phyloP scores from a whole-genome alignment of 2,113 vertebrate genomes.

The Ptyas mucosa region DNA sequence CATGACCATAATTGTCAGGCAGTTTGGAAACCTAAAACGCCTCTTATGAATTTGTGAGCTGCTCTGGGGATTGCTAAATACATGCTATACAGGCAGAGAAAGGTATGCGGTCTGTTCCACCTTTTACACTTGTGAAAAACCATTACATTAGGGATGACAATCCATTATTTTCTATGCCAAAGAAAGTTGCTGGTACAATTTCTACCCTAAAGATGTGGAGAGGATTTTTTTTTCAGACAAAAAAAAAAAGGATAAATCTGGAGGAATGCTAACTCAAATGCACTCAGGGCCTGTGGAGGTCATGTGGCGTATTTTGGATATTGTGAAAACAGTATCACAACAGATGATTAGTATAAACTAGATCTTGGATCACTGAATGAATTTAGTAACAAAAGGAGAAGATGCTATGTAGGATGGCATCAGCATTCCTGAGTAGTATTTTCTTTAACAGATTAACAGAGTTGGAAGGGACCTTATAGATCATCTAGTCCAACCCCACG shows the following conservation, averaged over 20 bases:
- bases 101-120: background rate
- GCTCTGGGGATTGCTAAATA: background rate
- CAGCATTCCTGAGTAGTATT: background rate
- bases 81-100: background rate
- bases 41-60: background rate
- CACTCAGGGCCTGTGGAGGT: background rate
- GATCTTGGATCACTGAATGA: background rate
- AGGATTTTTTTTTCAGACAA: background rate
- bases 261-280: background rate
- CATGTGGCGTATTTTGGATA: background rate
- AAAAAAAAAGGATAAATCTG: background rate
- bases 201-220: background rate
- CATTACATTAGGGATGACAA: background rate
- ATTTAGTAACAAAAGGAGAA: background rate
- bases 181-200: background rate
- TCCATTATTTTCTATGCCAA: background rate
- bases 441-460: background rate
- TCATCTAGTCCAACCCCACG: no score
- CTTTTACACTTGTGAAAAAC: background rate
- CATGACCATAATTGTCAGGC: background rate
- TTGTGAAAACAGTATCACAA: background rate
- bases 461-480: no score
- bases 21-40: background rate
- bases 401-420: background rate
- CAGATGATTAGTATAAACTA: background rate